Evolutionary conservation across 92 coral and sea anemone species (phyloP).

Genomic region (Porites rus): DNA sequence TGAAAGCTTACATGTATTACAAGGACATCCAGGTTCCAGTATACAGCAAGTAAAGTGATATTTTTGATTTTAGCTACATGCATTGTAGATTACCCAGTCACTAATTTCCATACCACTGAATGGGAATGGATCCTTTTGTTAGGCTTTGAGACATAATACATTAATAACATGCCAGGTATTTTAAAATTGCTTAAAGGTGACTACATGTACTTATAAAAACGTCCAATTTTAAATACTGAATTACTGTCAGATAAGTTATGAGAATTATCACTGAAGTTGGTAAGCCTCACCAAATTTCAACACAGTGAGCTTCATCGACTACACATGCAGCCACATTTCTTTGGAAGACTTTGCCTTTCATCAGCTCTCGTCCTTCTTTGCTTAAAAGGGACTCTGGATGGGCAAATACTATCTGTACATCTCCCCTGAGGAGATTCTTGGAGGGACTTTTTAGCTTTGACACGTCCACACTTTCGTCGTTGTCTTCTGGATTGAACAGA

Average conservation of each 20-base stretch:
- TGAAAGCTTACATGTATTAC: not conserved
- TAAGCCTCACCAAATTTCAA: not conserved
- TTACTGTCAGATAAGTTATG: too few relatives aligned
- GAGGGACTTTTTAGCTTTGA: not conserved
- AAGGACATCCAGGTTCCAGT: slow-evolving; percentile 9
- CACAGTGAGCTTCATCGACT: slow-evolving; percentile 14
- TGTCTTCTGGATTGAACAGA: not conserved
- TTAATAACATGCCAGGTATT: not conserved
- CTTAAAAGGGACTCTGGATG: slow-evolving; percentile 1
- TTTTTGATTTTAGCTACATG: slow-evolving; percentile 2
- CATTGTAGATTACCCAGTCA: slow-evolving; percentile 13
- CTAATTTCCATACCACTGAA: slow-evolving; percentile 17
- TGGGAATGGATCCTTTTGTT: slow-evolving; percentile 9
- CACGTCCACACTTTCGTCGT: not conserved
- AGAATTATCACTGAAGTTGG: too few relatives aligned
- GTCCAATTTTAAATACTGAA: not conserved
- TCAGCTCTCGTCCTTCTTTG: not conserved
- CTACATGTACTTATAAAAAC: not conserved
- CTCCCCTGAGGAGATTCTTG: not conserved
- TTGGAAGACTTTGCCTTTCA: not conserved
- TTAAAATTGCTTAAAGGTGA: not conserved
- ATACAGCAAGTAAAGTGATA: not conserved
- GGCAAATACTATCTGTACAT: not conserved
- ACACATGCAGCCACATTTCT: slow-evolving; percentile 11
- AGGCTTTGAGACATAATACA: slow-evolving; percentile 3